These are phyloP conservation scores for Dasypus novemcinctus DNA, from an alignment of 2,113 vertebrate genomes.

Conservation along the genomic window DNA sequence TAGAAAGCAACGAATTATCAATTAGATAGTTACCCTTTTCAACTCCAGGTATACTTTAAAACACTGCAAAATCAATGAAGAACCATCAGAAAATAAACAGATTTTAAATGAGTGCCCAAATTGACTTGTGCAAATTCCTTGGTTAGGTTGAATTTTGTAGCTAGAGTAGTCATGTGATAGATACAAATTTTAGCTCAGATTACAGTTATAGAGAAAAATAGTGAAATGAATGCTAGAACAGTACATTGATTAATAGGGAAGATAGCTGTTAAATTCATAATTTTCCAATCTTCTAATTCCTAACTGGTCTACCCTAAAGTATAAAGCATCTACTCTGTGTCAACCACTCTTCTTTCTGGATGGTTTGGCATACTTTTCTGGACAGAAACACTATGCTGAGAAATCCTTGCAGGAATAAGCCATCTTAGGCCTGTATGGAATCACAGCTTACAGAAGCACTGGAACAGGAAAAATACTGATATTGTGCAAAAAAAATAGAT, in stretches of 20 bases:
- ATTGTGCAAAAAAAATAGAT: not conserved
- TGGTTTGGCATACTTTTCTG: not conserved
- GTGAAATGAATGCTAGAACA: not conserved
- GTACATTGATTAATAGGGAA: not conserved
- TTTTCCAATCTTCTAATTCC: not conserved
- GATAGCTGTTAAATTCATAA: not conserved
- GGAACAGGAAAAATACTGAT: not conserved
- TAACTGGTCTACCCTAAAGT: not conserved
- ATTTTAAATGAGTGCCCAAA: not conserved
- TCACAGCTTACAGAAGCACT: not conserved
- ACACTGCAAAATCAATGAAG: not conserved
- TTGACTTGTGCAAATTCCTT: not conserved
- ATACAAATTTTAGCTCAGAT: not conserved
- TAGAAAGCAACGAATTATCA: not conserved
- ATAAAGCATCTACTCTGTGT: not conserved
- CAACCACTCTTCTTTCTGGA: not conserved
- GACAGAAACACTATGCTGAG: not conserved
- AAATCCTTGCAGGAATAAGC: not conserved
- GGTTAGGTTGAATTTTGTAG: not conserved
- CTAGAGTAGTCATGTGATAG: not conserved
- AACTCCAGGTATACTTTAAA: not conserved
- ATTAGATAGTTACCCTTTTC: not conserved
- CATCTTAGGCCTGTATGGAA: not conserved
- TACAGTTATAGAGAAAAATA: not conserved
- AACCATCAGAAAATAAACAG: not conserved